Evolutionary conservation across 2,113 vertebrate species (phyloP).

Genomic region (Pangasianodon gigas): DNA sequence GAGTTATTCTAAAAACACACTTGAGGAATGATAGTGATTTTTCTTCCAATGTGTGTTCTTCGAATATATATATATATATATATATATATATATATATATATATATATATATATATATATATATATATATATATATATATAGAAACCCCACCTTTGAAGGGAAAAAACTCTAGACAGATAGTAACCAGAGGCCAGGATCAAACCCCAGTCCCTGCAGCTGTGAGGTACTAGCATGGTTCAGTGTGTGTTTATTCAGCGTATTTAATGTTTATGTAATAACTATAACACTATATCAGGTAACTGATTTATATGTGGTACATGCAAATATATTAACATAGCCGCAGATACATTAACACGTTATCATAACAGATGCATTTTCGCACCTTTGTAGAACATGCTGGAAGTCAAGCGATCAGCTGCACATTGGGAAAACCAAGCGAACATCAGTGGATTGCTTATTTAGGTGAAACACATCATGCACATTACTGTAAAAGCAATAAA

Average conservation of each 20-base stretch:
- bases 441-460: not conserved
- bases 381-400: not conserved
- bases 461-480: not conserved
- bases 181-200: not conserved
- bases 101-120: no score
- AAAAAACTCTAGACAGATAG: not conserved
- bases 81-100: no score
- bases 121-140: no score
- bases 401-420: not conserved
- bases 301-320: not conserved
- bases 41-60: not conserved
- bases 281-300: not conserved
- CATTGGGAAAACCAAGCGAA: not conserved
- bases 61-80: not conserved
- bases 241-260: no score
- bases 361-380: not conserved
- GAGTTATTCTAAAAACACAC: conserved; percentile 40
- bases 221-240: no score
- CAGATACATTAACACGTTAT: not conserved
- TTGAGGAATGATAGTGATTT: conserved; percentile 5
- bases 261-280: not conserved
- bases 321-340: not conserved
- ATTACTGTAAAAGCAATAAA: not conserved
- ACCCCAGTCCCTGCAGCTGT: not conserved
- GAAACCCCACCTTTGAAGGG: not conserved